Evolutionary conservation across 2,113 vertebrate species (phyloP), one percentile per base, ranked within the genome.

Genomic region (Eleginops maclovinus): DNA sequence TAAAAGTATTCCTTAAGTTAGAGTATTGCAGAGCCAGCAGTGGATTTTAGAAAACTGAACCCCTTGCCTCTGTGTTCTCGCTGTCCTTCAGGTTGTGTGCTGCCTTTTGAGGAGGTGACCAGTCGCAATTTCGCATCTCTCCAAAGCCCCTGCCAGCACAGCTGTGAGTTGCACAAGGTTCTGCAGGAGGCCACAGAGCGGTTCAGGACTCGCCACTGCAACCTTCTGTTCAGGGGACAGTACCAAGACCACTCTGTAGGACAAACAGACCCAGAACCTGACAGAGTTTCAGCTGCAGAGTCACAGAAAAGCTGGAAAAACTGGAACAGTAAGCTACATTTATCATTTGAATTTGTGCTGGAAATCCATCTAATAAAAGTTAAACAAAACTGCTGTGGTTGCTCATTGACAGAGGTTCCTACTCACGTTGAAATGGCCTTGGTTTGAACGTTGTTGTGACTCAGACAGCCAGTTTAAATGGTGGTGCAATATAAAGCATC

Each of bases 91-190:
- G 92, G 86, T 63, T 94, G 93, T 53, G 81, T 91, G 64, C 43
- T 94, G 65, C 36, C 82, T 26, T 94, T 93, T 67, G 85, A 81
- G 17, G 72, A 86, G 50, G 86, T 92, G 70, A 92, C 69, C 75
- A 94, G 93, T 77, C 88, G 73, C 43, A 91, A 61, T 26, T 93
- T 90, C 80, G 65, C 71, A 0, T 80, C 70, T 14, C 65, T 92
- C 40, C 88, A 89, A 55, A 83, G 72, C 36, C 75, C 87, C 43
- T 88, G 82, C 67, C 56, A 6, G 51, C 78, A 89, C 81, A 88
- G 68, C 81, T 94, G 93, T 69, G 90, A 92, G 75, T 87, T 91
- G 83, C 93, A 94, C 77, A 79, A 36, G 58, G 82, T 74, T 15
- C 88, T 93, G 10, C 74, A 84, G 73, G 75, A 84, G 49, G 90